A percentile compares a stretch with the other conserved stretches of the same genome.
These are phyloP conservation scores for Capreolus pygargus DNA, from an alignment of 2,113 vertebrate species.

Conservation along the genomic window DNA sequence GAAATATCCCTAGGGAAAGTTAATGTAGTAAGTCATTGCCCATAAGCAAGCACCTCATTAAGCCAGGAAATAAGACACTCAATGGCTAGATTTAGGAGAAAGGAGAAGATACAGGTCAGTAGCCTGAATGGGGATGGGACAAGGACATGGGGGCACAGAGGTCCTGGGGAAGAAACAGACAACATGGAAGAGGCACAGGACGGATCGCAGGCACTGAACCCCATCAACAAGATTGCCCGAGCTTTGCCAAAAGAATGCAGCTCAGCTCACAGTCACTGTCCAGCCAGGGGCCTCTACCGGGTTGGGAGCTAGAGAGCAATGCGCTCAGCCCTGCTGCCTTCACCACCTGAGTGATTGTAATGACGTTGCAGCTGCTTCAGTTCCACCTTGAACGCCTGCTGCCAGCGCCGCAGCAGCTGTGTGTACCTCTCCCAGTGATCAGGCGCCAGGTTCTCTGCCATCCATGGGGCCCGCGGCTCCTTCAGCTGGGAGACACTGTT, in stretches of 20 bases:
- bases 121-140: neutral
- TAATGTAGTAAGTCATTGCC: neutral
- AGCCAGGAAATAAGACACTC: neutral
- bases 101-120: neutral
- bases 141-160: neutral
- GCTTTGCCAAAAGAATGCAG: neutral
- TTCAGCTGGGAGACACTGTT: constrained; percentile 41
- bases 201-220: neutral
- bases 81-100: neutral
- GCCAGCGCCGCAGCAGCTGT: constrained; percentile 56
- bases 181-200: neutral
- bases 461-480: neutral
- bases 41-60: neutral
- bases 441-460: neutral
- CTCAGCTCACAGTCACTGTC: neutral
- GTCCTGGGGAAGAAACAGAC: neutral
- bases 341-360: constrained; percentile 42
- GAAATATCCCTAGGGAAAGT: constrained; percentile 5
- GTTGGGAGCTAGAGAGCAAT: neutral
- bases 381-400: constrained; percentile 8
- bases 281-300: neutral
- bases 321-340: rapidly evolving
- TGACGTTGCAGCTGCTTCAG: neutral
- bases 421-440: constrained; percentile 55
- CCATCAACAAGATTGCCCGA: neutral